These are phyloP conservation scores for Amorpha juglandis DNA, from an alignment of 2,888 invertebrate species.

Conservation along the genomic window DNA sequence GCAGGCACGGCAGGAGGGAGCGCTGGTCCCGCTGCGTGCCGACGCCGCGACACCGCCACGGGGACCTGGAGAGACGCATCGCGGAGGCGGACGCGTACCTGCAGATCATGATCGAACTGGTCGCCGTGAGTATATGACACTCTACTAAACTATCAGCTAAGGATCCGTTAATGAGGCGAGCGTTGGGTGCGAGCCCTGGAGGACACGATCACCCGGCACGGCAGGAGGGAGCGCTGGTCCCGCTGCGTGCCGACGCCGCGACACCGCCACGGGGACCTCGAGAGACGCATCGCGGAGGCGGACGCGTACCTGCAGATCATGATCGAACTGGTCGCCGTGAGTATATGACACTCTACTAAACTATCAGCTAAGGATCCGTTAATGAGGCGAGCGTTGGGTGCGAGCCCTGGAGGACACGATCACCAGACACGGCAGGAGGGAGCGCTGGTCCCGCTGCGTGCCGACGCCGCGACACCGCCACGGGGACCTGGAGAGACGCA, in stretches of 20 bases:
- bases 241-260: slow-evolving; percentile 69
- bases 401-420: slow-evolving; percentile 97
- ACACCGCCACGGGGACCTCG: slow-evolving; percentile 87
- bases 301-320: slow-evolving; percentile 98
- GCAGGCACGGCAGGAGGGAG: slow-evolving; percentile 87
- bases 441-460: slow-evolving; percentile 76
- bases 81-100: slow-evolving; percentile 98
- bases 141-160: too few relatives aligned
- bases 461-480: slow-evolving; percentile 70
- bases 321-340: slow-evolving; percentile 94
- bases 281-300: slow-evolving; percentile 96
- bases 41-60: slow-evolving; percentile 67
- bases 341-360: slow-evolving; percentile 46
- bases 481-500: slow-evolving; percentile 92
- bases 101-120: slow-evolving; percentile 97
- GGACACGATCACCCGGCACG: slow-evolving; percentile 95
- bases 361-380: too few relatives aligned
- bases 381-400: slow-evolving; percentile 99
- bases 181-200: slow-evolving; percentile 98
- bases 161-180: too few relatives aligned
- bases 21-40: slow-evolving; percentile 77
- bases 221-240: slow-evolving; percentile 79
- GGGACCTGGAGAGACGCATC: slow-evolving; percentile 94
- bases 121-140: slow-evolving; percentile 83
- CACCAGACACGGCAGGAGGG: slow-evolving; percentile 87